Evolutionary conservation across 2,888 invertebrate species (phyloP), one percentile per base, ranked within the genome.

Genomic region (Watsonalla cultraria): DNA sequence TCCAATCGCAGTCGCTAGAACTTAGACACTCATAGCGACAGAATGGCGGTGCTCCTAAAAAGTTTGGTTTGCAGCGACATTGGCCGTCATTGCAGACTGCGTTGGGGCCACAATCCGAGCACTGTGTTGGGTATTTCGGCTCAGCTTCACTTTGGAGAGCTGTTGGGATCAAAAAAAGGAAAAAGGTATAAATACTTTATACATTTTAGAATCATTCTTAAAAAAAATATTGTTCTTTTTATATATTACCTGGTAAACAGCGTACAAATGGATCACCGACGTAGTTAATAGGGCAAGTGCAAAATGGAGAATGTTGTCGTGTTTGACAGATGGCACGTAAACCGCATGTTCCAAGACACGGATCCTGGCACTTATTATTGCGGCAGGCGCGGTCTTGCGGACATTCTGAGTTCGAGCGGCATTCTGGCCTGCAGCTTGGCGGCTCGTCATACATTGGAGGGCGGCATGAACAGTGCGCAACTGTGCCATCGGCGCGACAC

Each of bases 271-370:
- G 96, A 91, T 96, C 94, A 34, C 96, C 96, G 47, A 92, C 92
- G 74, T 93, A 94, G 60, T 93, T 92, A 48, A 84, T 68, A 37
- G 93, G 92, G 68, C 96, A 96, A 34, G 92, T 92, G 78, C 97
- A 97, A 61, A 94, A 93, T n/a, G 96, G 95, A 48, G 94, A 91
- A 72, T 96, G 96, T 62, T 94, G 92, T 33, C 94, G 92, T 11
- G 95, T 94, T 68, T 93, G 92, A 69, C 96, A 97, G 60, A 92
- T 81, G 0, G 96, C 95, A 74, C 93, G 94, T 50, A 92, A 89
- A 14, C 96, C 96, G 71, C 96, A 97, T 51, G 94, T 92, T 51
- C 95, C 96, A 11, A 94, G 93, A 68, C 96, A 95, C 39, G 95
- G 95, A 73, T 95, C 93, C 56, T 90, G 90, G 70, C 95, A 95